Base-by-base conservation (phyloP, 2,113 vertebrate genomes). In the Cercopithecus mona region DNA sequence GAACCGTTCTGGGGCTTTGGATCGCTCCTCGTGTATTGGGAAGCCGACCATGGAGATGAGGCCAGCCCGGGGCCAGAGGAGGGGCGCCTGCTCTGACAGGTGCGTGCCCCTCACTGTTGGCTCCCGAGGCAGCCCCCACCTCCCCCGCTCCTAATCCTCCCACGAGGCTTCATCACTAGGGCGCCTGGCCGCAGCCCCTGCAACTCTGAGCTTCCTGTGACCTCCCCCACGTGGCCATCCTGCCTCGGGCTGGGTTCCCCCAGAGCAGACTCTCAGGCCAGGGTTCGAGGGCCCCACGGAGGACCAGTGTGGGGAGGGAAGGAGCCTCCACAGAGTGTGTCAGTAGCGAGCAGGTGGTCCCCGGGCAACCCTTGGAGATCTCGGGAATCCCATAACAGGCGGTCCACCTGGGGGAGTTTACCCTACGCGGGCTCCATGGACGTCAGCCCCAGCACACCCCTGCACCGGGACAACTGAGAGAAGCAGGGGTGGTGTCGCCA, bases 1-100 rank as follows among this genome's bases (percentile, higher is more conserved):
- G 92, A 97, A 66, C 50, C 66, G 83, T 64, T 94, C 48, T 43
- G 73, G 95, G 82, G 73, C 82, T 82, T 96, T 23, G 17, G 89
- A 40, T 89, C 52, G 57, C 52, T 79, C 73, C 88, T 68, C 57
- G 68, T 14, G 66, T 55, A 22, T 73, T 68, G 64, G 80, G 85
- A 92, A 78, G 90, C 64, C 0, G 1, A 86, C 43, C 17, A 0
- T 45, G 68, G 73, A 59, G 68, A 78, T 7, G 64, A 64, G 90
- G 43, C 86, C 76, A 48, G 52, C 64, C 0, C 0, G 61, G 45
- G 45, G 50, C 57, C 38, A 8, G 96, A 66, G 25, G 80, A 23
- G 30, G 82, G 73, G 59, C 3, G 0, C 17, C 48, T 35, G 16
- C 73, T 48, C 6, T 5, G 32, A 85, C 18, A 50, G 59, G 91